A percentile compares a stretch with the other conserved stretches of the same genome.
Evolutionary conservation across 2,797 vertebrate species (phyloP).

Genomic region (Acanthurus leucopareius): DNA sequence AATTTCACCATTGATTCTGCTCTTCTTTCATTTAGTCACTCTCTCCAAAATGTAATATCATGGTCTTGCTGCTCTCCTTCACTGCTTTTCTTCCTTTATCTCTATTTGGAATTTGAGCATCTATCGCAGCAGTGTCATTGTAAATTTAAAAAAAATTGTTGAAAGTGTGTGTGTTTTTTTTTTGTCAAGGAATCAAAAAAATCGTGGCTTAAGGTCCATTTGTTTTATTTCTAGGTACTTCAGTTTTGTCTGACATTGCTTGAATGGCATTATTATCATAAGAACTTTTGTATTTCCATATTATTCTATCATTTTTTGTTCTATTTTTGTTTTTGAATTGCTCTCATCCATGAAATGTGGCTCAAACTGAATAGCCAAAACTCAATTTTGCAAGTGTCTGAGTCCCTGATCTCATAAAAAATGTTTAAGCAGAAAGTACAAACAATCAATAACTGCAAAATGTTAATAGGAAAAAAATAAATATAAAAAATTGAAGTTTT

Average conservation of each 20-base stretch:
- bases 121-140: neutral
- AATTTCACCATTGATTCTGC: slow-evolving; percentile 28
- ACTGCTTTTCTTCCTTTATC: neutral
- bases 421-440: neutral
- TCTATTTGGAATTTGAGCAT: neutral
- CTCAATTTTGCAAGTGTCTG: neutral
- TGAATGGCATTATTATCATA: neutral
- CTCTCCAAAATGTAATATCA: slow-evolving; percentile 22
- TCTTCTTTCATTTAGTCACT: slow-evolving; percentile 8
- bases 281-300: neutral
- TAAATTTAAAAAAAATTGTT: neutral
- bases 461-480: neutral
- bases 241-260: no score
- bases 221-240: neutral
- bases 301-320: neutral
- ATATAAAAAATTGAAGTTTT: neutral
- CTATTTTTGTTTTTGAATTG: neutral
- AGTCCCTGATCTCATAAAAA: neutral
- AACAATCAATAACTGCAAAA: neutral
- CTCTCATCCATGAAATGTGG: neutral
- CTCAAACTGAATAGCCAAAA: neutral
- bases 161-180: neutral
- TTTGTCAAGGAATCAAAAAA: neutral
- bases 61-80: neutral
- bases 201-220: neutral